phyloP scores from a whole-genome alignment of 2,888 invertebrate species.

The Ferrisia virgata region DNA sequence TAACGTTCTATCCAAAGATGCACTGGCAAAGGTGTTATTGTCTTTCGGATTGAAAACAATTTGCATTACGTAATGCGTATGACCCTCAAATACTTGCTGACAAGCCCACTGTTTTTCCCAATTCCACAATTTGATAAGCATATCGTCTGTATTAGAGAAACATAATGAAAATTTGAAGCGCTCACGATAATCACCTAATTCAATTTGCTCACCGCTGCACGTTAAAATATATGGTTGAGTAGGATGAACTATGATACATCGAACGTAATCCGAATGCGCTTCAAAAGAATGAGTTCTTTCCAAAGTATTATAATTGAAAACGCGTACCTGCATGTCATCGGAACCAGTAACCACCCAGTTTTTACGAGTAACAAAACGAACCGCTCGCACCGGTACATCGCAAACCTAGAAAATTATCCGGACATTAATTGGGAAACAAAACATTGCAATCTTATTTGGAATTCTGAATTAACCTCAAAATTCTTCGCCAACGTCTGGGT shows the following conservation, averaged over 20 bases:
- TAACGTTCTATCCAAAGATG: slow-evolving; percentile 95
- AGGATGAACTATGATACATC: slow-evolving; percentile 95
- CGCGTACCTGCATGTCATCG: slow-evolving; percentile 90
- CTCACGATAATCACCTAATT: not conserved
- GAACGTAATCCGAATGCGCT: slow-evolving; percentile 97
- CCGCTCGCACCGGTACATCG: slow-evolving; percentile 92
- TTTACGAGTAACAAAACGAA: slow-evolving; percentile 93
- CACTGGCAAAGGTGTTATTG: slow-evolving; percentile 98
- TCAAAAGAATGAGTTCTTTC: slow-evolving; percentile 95
- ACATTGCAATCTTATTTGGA: not conserved
- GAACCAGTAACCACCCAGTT: slow-evolving; percentile 99
- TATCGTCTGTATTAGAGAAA: slow-evolving; percentile 72
- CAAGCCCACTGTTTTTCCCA: slow-evolving; percentile 99
- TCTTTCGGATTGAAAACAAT: slow-evolving; percentile 99
- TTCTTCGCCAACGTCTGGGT: slow-evolving; percentile 84
- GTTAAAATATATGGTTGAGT: slow-evolving; percentile 95
- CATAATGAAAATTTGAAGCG: not conserved
- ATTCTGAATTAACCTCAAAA: slow-evolving; percentile 67
- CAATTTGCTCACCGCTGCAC: slow-evolving; percentile 70
- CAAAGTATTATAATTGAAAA: slow-evolving; percentile 97
- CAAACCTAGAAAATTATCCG: slow-evolving; percentile 62
- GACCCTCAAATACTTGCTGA: slow-evolving; percentile 98
- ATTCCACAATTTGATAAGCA: slow-evolving; percentile 98
- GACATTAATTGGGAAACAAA: not conserved
- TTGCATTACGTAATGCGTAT: slow-evolving; percentile 99